Base-by-base conservation (phyloP, 2,888 invertebrate genomes). In the Aleiodes leptofemur region DNA sequence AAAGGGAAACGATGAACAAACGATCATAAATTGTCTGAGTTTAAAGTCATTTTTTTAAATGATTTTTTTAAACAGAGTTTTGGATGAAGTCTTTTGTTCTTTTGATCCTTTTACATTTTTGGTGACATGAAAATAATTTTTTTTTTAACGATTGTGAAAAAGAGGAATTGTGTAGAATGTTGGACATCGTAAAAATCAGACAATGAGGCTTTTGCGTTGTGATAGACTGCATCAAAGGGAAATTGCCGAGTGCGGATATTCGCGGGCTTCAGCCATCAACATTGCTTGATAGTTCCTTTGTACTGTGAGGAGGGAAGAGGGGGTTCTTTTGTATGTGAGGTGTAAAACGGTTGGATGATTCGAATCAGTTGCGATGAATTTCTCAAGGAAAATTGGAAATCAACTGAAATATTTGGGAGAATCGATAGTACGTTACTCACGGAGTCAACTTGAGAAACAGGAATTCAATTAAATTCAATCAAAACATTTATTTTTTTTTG, bases 261-360 rank as follows among this genome's bases (percentile, higher is more conserved):
- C 14, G 64, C 6, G 61, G 11, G 9, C 13, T 57, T 29, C 31
- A 83, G 82, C 86, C 86, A 86, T 86, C 87, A 85, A 87, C 86
- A 84, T 87, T 83, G 86, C 85, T 86, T 86, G 87, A 88, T 87
- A 84, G 87, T 87, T 86, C 87, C 86, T 87, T 87, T 86, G 86
- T 87, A 84, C 84, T 78, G 81, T 81, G 82, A 23, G 23, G 23
- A 23, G 23, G 23, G 23, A 2, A 23, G 23, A n/a, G 66, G 34
- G 70, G 76, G 85, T 84, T 87, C 87, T 87, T 86, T 86, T 83
- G 83, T 83, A 64, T 48, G 13, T 14, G 61, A n/a, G 14, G 38
- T 61, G 8, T 13, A 34, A 13, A 14, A 13, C 38, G 38, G 8
- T 16, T 16, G 16, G 3, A 43, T 43, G 43, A 43, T 43, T 43